Base-by-base conservation (phyloP, 2,113 vertebrate genomes). In the Poeciliopsis prolifica region DNA sequence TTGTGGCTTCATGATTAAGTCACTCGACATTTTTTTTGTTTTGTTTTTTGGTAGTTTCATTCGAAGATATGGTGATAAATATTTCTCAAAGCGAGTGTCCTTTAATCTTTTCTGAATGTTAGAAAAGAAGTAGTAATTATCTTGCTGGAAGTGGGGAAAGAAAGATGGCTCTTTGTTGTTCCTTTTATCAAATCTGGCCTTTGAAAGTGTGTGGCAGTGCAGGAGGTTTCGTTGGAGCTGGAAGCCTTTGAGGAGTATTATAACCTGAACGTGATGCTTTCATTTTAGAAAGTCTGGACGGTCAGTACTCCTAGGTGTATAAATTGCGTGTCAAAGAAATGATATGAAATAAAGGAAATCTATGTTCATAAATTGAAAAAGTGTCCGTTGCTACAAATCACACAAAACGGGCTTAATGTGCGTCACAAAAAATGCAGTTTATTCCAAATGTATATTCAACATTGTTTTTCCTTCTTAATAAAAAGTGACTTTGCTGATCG, bases 201-300 rank as follows among this genome's bases (percentile, higher is more conserved):
- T 83, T 75, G 51, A 78, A 84, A 77, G 77, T 74, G 80, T 84
- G 74, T 66, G 68, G 76, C 71, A 35, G 6, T 40, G 74, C 77
- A 73, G 72, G 83, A 70, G 81, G 66, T 84, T 51, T 73, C 61
- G 77, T 74, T 75, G 68, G 80, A 85, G 81, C 62, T 78, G 65
- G 44, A 85, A 84, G 62, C 81, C 84, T 68, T 63, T 76, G 61
- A 31, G 72, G 73, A 30, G 30, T 70, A 1, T 66, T 76, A 62
- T 1, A 74, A 70, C 35, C 68, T 77, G 37, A 7, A 72, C 42
- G 40, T 48, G 15, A 63, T 66, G 63, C 85, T 86, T 85, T 86
- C 71, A 88, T 89, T 89, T 84, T 83, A 74, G 76, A 89, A 92
- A 90, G 84, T 83, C 37, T 68, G 37, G 4, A 8, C 51, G 60